phyloP scores from a whole-genome alignment of 1,140 invertebrate species.

The Scylla paramamosain region DNA sequence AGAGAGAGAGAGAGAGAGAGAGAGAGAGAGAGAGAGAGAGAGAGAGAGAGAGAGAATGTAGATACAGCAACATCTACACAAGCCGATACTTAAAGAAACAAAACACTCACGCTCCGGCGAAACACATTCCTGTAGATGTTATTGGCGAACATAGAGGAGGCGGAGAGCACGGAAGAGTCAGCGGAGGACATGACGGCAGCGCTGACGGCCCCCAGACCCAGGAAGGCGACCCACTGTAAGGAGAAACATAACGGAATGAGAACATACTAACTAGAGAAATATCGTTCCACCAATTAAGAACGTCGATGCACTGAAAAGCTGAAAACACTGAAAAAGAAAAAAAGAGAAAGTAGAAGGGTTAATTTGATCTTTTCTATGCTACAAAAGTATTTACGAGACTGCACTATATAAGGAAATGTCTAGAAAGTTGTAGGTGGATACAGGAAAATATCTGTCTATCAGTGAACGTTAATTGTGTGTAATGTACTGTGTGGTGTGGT shows the following conservation, averaged over 20 bases:
- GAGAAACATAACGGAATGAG: background rate
- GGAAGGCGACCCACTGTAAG: conserved; percentile 86
- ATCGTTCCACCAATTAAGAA: background rate
- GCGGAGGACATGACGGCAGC: conserved; percentile 99
- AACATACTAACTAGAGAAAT: background rate
- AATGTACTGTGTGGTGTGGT: no score
- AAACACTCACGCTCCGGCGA: conserved; percentile 87
- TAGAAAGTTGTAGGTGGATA: no score
- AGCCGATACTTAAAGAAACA: background rate
- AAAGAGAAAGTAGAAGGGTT: no score
- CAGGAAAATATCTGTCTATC: background rate
- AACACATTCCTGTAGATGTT: conserved; percentile 99
- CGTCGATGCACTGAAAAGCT: background rate
- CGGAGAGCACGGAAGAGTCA: conserved; percentile 97
- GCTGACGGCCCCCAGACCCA: conserved; percentile 97
- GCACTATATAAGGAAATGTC: background rate
- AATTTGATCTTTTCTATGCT: no score
- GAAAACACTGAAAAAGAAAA: background rate
- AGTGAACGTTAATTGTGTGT: no score
- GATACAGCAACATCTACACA: background rate
- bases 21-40: background rate
- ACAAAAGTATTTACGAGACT: background rate
- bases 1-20: conserved; percentile 41
- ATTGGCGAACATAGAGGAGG: conserved; percentile 98
- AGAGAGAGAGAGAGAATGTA: background rate